Percentiles rank a stretch among this genome's conserved stretches.
These are phyloP conservation scores for Haliclona indistincta DNA, from an alignment of 37 sponge, comb jelly and placozoan species.

Conservation along the genomic window DNA sequence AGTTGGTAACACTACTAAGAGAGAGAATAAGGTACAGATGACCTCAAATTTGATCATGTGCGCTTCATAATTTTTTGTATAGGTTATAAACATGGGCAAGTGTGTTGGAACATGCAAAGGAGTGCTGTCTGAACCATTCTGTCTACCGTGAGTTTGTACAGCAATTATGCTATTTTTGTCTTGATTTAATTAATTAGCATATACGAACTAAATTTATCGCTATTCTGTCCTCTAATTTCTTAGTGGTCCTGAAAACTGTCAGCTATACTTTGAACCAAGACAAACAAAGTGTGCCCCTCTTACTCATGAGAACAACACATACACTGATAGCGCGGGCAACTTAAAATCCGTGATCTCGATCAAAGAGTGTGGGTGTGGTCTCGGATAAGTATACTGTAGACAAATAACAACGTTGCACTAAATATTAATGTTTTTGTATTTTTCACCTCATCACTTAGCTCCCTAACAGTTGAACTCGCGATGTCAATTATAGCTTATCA, in stretches of 20 bases:
- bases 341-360: not conserved
- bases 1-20: slow-evolving; percentile 8
- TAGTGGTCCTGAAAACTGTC: not conserved
- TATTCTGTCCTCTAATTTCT: not conserved
- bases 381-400: too few species aligned
- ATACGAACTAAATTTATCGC: not conserved
- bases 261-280: not conserved
- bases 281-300: slow-evolving; percentile 4
- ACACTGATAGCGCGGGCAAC: not conserved
- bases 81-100: slow-evolving; percentile 32
- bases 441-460: too few species aligned
- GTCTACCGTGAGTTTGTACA: slow-evolving; percentile 23
- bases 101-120: slow-evolving; percentile 36
- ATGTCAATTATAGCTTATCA: too few species aligned
- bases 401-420: too few species aligned
- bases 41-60: not conserved
- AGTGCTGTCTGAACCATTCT: not conserved
- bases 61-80: not conserved
- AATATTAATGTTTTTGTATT: too few species aligned
- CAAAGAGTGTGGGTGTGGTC: slow-evolving; percentile 18
- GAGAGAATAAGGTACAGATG: slow-evolving; percentile 4
- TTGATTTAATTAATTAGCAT: not conserved
- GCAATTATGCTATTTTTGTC: not conserved
- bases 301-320: not conserved
- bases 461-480: too few species aligned